These are phyloP conservation scores for Hassar affinis DNA, from an alignment of 2,113 vertebrate genomes.

Conservation along the genomic window DNA sequence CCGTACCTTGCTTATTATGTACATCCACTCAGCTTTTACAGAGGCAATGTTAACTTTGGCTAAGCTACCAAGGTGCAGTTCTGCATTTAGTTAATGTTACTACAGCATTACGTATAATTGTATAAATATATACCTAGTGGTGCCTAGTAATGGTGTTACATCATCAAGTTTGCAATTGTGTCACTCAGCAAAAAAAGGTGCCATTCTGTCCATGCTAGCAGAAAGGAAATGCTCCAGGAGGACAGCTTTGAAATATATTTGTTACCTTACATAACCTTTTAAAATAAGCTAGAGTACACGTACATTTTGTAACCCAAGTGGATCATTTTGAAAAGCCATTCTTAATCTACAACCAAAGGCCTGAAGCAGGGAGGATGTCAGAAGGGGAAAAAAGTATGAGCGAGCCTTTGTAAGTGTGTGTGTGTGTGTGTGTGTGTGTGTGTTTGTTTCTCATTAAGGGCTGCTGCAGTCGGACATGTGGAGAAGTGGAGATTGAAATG, in stretches of 20 bases:
- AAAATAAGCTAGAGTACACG: neutral
- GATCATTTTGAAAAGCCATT: constrained; percentile 41
- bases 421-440: constrained; percentile 27
- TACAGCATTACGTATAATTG: neutral
- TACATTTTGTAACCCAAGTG: constrained; percentile 3
- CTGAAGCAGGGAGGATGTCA: constrained; percentile 11
- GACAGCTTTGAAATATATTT: constrained; percentile 12
- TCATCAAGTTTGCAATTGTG: constrained; percentile 1
- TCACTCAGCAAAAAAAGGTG: neutral
- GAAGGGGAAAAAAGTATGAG: constrained; percentile 9
- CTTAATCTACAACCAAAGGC: constrained; percentile 4
- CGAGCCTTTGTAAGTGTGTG: constrained; percentile 17
- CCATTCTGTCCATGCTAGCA: neutral
- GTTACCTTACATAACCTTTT: neutral
- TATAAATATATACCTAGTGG: neutral
- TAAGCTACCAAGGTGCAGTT: too few relatives aligned
- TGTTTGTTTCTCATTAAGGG: constrained; percentile 50
- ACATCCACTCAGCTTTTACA: too few relatives aligned
- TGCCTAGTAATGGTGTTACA: neutral
- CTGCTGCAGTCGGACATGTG: constrained; percentile 53
- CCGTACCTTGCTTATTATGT: too few relatives aligned
- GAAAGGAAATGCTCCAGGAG: constrained; percentile 7
- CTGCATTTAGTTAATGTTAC: neutral
- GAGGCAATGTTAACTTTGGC: too few relatives aligned
- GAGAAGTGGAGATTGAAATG: constrained; percentile 52